Percentiles rank a stretch among this genome's conserved stretches.
Evolutionary conservation across 1,140 invertebrate genomes (phyloP).

Genomic region (Drosophila melanica): DNA sequence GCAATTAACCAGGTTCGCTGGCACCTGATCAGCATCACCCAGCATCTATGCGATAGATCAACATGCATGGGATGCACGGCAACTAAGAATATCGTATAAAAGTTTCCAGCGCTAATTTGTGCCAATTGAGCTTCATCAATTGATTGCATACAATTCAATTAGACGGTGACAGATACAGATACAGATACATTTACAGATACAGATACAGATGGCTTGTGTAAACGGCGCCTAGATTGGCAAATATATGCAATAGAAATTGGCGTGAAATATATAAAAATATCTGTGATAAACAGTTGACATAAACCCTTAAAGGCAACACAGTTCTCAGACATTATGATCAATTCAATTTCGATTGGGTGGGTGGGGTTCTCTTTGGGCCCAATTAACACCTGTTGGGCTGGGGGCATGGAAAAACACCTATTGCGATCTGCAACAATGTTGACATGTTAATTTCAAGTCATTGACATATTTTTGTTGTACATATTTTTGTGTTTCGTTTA

Average conservation of each 20-base stretch:
- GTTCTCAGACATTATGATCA: background rate
- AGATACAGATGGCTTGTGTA: slow-evolving; percentile 7
- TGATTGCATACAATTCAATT: slow-evolving; percentile 55
- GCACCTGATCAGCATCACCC: background rate
- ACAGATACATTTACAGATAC: too few species aligned
- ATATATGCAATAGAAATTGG: slow-evolving; percentile 36
- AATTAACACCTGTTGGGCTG: slow-evolving; percentile 15
- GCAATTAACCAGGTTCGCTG: slow-evolving; percentile 22
- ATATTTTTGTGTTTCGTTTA: slow-evolving; percentile 3
- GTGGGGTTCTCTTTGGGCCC: background rate
- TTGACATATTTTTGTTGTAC: background rate
- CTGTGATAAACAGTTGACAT: slow-evolving; percentile 17
- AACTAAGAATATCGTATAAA: slow-evolving; percentile 26
- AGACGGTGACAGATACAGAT: slow-evolving; percentile 13
- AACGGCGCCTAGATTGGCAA: slow-evolving; percentile 22
- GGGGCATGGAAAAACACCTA: slow-evolving; percentile 28
- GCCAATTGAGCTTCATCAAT: slow-evolving; percentile 43
- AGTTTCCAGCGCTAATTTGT: slow-evolving; percentile 42
- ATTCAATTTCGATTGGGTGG: background rate
- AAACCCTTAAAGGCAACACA: slow-evolving; percentile 14
- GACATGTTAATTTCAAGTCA: slow-evolving; percentile 12
- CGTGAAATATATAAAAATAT: background rate
- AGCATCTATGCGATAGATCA: background rate
- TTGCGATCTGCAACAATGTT: slow-evolving; percentile 2
- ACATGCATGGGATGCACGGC: background rate